These are phyloP conservation scores for Formica aserva DNA, from an alignment of 2,888 invertebrate species.

Conservation along the genomic window DNA sequence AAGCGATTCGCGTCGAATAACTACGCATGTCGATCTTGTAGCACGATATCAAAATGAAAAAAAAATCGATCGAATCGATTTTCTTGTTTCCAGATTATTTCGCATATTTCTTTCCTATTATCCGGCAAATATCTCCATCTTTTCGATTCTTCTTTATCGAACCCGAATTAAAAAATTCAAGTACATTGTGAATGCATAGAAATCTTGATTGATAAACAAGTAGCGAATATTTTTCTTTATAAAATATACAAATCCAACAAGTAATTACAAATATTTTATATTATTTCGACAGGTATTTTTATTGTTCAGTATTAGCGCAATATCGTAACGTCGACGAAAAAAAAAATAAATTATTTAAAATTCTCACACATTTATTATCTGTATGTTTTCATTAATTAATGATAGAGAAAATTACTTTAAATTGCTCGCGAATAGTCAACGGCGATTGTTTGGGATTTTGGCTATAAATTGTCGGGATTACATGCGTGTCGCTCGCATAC, in stretches of 20 bases:
- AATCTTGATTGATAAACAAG: not conserved
- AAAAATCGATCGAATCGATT: not conserved
- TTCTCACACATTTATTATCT: not conserved
- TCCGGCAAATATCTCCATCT: not conserved
- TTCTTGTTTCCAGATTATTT: not conserved
- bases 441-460: not conserved
- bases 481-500: conserved; percentile 39
- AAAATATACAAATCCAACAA: not conserved
- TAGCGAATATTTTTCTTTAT: not conserved
- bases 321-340: not conserved
- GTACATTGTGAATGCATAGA: not conserved
- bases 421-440: conserved; percentile 6
- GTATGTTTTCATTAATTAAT: not conserved
- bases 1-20: conserved; percentile 32
- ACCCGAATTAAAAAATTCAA: not conserved
- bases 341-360: conserved; percentile 5
- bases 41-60: not conserved
- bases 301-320: not conserved
- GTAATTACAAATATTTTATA: conserved; percentile 13
- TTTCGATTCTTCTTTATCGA: not conserved
- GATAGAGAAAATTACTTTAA: not conserved
- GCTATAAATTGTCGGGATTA: conserved; percentile 28
- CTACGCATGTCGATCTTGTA: conserved; percentile 10
- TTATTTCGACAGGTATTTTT: not conserved
- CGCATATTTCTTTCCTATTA: not conserved